phyloP scores from a whole-genome alignment of 2,113 vertebrate species.

The Hippopotamus amphibius region DNA sequence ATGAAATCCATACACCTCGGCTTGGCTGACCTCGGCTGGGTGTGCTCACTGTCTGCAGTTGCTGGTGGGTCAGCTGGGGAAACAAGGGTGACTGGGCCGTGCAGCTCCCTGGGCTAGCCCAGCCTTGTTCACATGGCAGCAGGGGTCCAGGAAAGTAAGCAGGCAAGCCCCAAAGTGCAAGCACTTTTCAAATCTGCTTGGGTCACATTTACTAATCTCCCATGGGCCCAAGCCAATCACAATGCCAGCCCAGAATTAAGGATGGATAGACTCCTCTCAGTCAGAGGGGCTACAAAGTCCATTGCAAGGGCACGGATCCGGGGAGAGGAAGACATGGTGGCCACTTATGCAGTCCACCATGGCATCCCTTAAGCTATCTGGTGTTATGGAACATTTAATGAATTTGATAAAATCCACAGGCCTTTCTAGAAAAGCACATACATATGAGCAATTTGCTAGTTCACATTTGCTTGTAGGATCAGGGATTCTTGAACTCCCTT shows the following conservation, averaged over 20 bases:
- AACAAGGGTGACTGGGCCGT: neutral
- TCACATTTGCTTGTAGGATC: neutral
- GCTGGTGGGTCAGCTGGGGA: neutral
- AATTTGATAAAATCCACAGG: neutral
- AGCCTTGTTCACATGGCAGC: neutral
- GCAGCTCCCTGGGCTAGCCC: neutral
- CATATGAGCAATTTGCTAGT: neutral
- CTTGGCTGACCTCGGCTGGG: neutral
- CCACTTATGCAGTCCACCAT: neutral
- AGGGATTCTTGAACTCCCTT: neutral
- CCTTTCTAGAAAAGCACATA: neutral
- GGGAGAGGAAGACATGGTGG: neutral
- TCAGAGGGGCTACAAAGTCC: neutral
- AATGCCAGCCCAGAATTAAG: neutral
- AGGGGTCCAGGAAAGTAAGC: neutral
- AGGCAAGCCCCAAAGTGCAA: neutral
- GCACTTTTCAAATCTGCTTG: neutral
- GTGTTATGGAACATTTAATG: neutral
- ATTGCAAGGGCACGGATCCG: fast-evolving
- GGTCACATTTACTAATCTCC: neutral
- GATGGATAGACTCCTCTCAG: neutral
- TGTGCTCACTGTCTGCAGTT: neutral
- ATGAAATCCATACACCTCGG: neutral
- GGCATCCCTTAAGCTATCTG: neutral
- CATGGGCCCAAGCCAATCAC: neutral